Percentiles rank a stretch among this genome's conserved stretches.
These are phyloP conservation scores for Andrena minutula DNA, from an alignment of 2,888 invertebrate species.

Conservation along the genomic window DNA sequence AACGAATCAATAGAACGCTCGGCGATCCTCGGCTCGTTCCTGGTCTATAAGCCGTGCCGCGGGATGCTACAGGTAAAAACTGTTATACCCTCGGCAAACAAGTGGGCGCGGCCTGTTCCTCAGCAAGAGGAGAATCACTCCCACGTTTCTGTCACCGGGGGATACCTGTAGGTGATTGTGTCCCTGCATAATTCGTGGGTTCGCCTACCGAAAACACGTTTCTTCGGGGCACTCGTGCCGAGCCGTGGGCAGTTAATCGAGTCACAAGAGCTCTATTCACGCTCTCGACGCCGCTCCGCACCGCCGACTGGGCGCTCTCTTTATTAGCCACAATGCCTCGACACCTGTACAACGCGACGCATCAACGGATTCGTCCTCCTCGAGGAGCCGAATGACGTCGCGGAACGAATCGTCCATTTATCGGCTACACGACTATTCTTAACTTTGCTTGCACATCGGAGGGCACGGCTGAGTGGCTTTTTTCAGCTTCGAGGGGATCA, in stretches of 20 bases:
- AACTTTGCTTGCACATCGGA: not conserved
- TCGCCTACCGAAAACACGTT: constrained; percentile 49
- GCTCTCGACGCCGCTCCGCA: not conserved
- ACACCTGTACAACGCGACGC: constrained; percentile 29
- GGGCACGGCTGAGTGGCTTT: not conserved
- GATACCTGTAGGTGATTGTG: constrained; percentile 40
- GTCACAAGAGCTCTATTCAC: constrained; percentile 32
- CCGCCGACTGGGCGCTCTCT: constrained; percentile 12
- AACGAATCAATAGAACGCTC: constrained; percentile 62
- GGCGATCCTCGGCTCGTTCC: constrained; percentile 20
- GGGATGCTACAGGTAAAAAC: constrained; percentile 74
- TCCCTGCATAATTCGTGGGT: constrained; percentile 56
- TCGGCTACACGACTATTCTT: not conserved
- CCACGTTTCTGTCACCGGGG: constrained; percentile 61
- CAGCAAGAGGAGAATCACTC: constrained; percentile 65
- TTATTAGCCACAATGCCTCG: constrained; percentile 24
- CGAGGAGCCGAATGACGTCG: not conserved
- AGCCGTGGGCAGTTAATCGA: constrained; percentile 35
- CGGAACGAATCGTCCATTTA: not conserved
- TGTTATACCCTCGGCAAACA: constrained; percentile 80
- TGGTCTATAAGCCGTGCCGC: constrained; percentile 45
- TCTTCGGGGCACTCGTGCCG: not conserved
- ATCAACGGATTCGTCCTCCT: not conserved
- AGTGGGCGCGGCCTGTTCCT: constrained; percentile 77
- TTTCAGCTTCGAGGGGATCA: not conserved